phyloP scores from a whole-genome alignment of 1,140 invertebrate genomes.

The Pogonomyrmex barbatus region DNA sequence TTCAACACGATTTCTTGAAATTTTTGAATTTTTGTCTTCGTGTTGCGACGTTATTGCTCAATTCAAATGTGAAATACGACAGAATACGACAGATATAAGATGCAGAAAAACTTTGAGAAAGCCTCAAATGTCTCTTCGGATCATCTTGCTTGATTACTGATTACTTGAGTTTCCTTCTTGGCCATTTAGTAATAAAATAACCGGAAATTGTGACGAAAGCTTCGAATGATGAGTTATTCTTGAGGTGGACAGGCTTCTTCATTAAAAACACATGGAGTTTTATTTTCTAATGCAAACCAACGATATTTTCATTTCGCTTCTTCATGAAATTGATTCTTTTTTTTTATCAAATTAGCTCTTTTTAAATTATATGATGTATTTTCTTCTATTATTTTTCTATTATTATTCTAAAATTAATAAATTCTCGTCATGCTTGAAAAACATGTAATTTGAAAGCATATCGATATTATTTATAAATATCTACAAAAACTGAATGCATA shows the following conservation, averaged over 20 bases:
- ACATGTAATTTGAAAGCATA: not conserved
- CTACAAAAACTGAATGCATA: not conserved
- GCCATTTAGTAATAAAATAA: slow-evolving; percentile 62
- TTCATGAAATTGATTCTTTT: not conserved
- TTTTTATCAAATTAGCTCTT: not conserved
- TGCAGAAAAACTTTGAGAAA: slow-evolving; percentile 53
- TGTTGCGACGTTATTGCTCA: not conserved
- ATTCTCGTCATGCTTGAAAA: not conserved
- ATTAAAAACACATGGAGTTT: not conserved
- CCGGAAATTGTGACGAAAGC: slow-evolving; percentile 69
- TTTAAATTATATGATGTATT: not conserved
- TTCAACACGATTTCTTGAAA: not conserved
- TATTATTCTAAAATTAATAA: not conserved
- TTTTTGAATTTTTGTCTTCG: not conserved
- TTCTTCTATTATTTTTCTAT: not conserved
- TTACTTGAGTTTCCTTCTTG: slow-evolving; percentile 64
- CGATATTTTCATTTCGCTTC: slow-evolving; percentile 17
- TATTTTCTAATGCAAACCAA: not conserved
- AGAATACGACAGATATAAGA: not conserved
- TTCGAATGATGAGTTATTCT: slow-evolving; percentile 48
- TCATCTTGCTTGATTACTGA: slow-evolving; percentile 72
- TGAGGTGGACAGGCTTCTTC: not conserved
- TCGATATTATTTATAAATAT: not conserved
- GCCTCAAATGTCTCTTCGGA: slow-evolving; percentile 30
- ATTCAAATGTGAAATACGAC: slow-evolving; percentile 48